Conservation (phyloP, 2,797 vertebrate species). For the Crocodylus rhombifer region DNA sequence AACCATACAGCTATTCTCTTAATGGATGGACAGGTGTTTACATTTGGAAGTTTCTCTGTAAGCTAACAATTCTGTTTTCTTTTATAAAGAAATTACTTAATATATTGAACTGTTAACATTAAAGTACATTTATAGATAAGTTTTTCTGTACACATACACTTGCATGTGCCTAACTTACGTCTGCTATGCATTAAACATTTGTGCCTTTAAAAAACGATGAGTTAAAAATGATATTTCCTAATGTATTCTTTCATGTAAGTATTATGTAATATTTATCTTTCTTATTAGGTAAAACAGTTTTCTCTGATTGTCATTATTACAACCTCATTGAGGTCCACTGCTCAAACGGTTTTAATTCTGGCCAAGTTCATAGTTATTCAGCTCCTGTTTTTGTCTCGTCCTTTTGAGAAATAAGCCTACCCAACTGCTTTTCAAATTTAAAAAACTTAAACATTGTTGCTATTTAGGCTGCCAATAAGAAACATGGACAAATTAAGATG, state of each 20-base stretch:
- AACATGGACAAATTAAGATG: too few species aligned
- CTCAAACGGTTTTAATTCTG: too few species aligned
- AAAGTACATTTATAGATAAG: not conserved
- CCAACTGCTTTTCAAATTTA: too few species aligned
- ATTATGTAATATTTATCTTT: not conserved
- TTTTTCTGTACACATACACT: not conserved
- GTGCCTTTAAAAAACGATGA: not conserved
- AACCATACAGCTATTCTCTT: constrained; percentile 98
- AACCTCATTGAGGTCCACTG: not conserved
- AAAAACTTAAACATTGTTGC: too few species aligned
- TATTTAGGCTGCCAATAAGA: too few species aligned
- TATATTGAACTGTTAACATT: not conserved
- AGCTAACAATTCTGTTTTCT: constrained; percentile 69
- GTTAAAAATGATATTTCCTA: not conserved
- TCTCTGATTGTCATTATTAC: not conserved
- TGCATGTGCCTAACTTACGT: not conserved
- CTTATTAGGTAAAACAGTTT: not conserved
- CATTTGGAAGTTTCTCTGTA: constrained; percentile 99
- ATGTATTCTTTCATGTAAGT: not conserved
- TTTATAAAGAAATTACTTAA: not conserved
- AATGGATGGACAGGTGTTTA: constrained; percentile 98
- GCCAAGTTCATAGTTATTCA: too few species aligned
- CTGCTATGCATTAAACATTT: not conserved
- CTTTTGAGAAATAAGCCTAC: too few species aligned
- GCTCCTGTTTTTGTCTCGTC: too few species aligned